phyloP scores from a whole-genome alignment of 2,888 invertebrate species.

The Agriopis marginaria region DNA sequence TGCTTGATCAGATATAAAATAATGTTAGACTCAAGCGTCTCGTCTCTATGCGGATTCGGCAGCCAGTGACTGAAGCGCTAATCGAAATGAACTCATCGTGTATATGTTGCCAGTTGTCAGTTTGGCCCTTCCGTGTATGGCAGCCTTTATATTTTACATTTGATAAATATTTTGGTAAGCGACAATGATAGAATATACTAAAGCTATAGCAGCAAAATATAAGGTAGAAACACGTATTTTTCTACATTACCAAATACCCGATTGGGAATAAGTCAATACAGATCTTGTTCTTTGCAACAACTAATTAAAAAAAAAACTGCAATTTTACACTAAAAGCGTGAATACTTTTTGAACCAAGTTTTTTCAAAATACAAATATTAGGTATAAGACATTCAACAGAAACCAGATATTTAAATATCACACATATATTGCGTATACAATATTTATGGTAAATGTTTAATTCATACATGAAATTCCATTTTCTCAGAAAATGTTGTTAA shows the following conservation, averaged over 20 bases:
- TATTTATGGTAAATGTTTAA: too few relatives aligned
- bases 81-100: background rate
- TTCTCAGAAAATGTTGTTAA: too few relatives aligned
- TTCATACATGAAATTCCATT: too few relatives aligned
- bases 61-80: background rate
- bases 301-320: background rate
- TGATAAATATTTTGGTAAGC: constrained; percentile 2
- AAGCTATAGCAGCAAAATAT: background rate
- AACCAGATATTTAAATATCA: too few relatives aligned
- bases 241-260: background rate
- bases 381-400: too few relatives aligned
- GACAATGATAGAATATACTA: constrained; percentile 5
- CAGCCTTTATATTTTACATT: background rate
- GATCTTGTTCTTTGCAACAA: background rate
- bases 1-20: background rate
- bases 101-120: background rate
- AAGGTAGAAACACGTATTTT: background rate
- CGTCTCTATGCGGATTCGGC: background rate
- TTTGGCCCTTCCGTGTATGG: background rate
- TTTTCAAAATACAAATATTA: too few relatives aligned
- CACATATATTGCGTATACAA: too few relatives aligned
- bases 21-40: background rate
- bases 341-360: background rate
- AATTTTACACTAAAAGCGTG: background rate
- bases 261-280: background rate